Conservation (phyloP, 2,113 vertebrate genomes). For the Marmota monax region DNA sequence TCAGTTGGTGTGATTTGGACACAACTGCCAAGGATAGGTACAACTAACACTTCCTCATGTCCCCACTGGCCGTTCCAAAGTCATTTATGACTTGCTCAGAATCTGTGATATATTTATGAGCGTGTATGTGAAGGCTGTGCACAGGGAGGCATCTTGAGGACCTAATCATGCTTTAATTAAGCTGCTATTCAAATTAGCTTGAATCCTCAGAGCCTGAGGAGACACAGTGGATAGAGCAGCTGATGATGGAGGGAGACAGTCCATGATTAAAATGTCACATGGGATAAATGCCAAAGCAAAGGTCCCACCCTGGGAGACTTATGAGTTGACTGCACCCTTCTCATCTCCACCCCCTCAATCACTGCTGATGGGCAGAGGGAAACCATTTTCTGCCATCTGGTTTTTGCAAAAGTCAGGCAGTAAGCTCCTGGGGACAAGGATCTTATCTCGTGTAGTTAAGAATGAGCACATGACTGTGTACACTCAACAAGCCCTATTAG, state of each 20-base stretch:
- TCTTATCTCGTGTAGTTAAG: slow-evolving; percentile 66
- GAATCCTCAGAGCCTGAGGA: neutral
- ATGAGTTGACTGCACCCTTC: slow-evolving; percentile 50
- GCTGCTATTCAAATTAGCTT: slow-evolving; percentile 51
- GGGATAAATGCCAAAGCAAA: slow-evolving; percentile 47
- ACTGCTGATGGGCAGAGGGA: slow-evolving; percentile 79
- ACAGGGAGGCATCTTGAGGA: neutral
- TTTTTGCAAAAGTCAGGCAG: slow-evolving; percentile 70
- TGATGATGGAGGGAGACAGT: slow-evolving; percentile 36
- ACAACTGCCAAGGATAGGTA: neutral
- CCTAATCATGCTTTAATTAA: slow-evolving; percentile 56
- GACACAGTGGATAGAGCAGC: neutral
- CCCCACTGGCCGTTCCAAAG: neutral
- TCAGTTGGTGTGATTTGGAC: neutral
- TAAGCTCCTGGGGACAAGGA: slow-evolving; percentile 69
- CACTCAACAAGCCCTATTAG: slow-evolving; percentile 74
- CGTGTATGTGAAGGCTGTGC: neutral
- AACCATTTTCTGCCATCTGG: slow-evolving; percentile 74
- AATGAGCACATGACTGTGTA: slow-evolving; percentile 65
- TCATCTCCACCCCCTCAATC: slow-evolving; percentile 77
- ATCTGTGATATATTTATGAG: neutral
- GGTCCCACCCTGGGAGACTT: slow-evolving; percentile 60
- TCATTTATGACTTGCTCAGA: neutral
- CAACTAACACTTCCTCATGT: neutral
- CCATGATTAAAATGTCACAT: slow-evolving; percentile 57